Evolutionary conservation across 1,140 invertebrate species (phyloP).

Genomic region (Aphelinus certus): DNA sequence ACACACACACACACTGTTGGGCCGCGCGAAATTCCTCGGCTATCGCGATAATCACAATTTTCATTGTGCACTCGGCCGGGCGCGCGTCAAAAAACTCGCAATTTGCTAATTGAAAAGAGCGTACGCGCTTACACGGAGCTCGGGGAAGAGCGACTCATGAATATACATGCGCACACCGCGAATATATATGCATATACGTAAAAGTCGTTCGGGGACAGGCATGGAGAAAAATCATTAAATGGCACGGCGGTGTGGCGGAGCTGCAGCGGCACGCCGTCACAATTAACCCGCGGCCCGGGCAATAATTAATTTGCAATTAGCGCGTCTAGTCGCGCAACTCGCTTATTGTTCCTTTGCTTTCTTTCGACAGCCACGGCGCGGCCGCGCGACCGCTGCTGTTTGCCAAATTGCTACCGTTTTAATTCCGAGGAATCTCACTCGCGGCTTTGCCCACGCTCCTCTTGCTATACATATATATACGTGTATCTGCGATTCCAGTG

Average conservation of each 20-base stretch:
- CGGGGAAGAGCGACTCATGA: neutral
- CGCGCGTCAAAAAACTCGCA: slow-evolving; percentile 10
- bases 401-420: slow-evolving; percentile 45
- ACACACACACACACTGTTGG: too few species aligned
- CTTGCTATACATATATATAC: slow-evolving; percentile 44
- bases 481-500: slow-evolving; percentile 45
- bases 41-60: slow-evolving; percentile 30
- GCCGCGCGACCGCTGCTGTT: slow-evolving; percentile 39
- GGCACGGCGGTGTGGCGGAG: neutral
- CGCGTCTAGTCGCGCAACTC: slow-evolving; percentile 25
- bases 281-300: slow-evolving; percentile 22
- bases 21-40: slow-evolving; percentile 32
- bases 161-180: neutral
- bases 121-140: neutral
- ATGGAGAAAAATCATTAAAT: slow-evolving; percentile 35
- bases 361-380: slow-evolving; percentile 36
- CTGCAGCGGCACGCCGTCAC: slow-evolving; percentile 9
- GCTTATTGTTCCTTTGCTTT: slow-evolving; percentile 28
- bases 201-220: neutral
- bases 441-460: slow-evolving; percentile 42
- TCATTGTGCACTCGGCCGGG: slow-evolving; percentile 1
- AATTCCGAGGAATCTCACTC: slow-evolving; percentile 38
- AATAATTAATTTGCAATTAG: slow-evolving; percentile 48
- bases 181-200: neutral
- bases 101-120: slow-evolving; percentile 25